Evolutionary conservation across 92 coral and sea anemone species (phyloP), one percentile per base, ranked within the genome.

Genomic region (Porites divaricata): DNA sequence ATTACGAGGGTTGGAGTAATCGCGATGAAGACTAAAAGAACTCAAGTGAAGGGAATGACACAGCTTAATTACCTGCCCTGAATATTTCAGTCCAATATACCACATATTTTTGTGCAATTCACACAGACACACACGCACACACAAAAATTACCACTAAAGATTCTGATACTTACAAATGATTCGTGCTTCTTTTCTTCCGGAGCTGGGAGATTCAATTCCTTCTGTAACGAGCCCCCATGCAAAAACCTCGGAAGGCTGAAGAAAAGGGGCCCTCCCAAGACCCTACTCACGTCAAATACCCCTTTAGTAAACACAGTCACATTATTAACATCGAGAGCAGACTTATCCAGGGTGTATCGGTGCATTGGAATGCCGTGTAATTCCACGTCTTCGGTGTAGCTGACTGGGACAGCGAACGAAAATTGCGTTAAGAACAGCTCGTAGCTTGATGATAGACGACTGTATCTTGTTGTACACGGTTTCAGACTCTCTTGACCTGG

Each of bases 191-290:
- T 86, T 35, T 11, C 48, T 12, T 82, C 77, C 15, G 98, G 95
- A 8, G 75, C 19, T 11, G 76, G 14, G 64, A 93, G 69, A 45
- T 58, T 20, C 51, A 93, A 79, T 6, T 82, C 87, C 68, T 85
- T 25, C 72, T 87, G 78, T 45, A 91, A 74, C 21, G 91, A 74
- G 15, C 93, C 86, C 0, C 91, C 90, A 71, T 92, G 61, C 20
- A 96, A 86, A 19, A 92, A 91, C 59, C 98, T 85, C 2, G 98
- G 92, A 12, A 93, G 87, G 53, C 98, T 95, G 8, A 74, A 62
- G 15, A 76, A 79, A 22, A 85, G n/a, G 14, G 98, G 96, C 3
- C 92, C 72, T 8, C 89, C 74, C 10, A 35, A 28, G n/a, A 92
- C 48, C 21, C 79, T 53, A 48, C 88, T 58, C 14, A 89, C 74